Evolutionary conservation across 2,113 vertebrate species (phyloP).

Genomic region (Prolemur simus): DNA sequence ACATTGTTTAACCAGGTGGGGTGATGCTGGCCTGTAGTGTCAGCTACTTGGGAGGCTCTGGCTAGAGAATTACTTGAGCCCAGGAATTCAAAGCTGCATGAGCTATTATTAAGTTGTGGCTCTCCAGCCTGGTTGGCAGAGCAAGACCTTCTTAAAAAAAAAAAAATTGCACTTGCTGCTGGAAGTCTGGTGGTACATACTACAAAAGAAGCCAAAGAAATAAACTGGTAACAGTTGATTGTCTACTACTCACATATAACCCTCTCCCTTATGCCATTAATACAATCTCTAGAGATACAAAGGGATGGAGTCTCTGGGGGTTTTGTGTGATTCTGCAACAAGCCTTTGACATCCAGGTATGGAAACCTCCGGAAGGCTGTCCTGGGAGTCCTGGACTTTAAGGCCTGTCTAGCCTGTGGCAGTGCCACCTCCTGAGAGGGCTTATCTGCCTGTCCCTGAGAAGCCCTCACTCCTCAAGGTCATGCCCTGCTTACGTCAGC

Average conservation of each 20-base stretch:
- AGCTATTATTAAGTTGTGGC: background rate
- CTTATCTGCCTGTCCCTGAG: background rate
- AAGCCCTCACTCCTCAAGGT: background rate
- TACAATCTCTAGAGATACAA: background rate
- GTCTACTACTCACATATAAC: background rate
- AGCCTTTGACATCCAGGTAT: background rate
- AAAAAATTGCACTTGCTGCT: background rate
- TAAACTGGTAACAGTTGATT: background rate
- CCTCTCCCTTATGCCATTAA: background rate
- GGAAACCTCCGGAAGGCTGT: background rate
- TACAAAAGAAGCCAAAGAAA: background rate
- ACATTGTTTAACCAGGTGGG: background rate
- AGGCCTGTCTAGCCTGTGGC: background rate
- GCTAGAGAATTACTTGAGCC: background rate
- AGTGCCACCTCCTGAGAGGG: background rate
- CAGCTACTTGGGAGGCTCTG: background rate
- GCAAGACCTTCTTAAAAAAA: background rate
- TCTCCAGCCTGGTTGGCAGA: background rate
- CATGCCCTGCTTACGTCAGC: background rate
- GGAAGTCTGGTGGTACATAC: background rate
- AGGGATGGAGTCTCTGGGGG: background rate
- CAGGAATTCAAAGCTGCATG: too few species aligned
- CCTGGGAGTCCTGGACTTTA: background rate
- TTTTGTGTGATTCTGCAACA: background rate
- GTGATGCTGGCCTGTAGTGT: background rate